A percentile compares a stretch with the other conserved stretches of the same genome.
These are phyloP conservation scores for Chesias legatella DNA, from an alignment of 2,888 invertebrate species.

Conservation along the genomic window DNA sequence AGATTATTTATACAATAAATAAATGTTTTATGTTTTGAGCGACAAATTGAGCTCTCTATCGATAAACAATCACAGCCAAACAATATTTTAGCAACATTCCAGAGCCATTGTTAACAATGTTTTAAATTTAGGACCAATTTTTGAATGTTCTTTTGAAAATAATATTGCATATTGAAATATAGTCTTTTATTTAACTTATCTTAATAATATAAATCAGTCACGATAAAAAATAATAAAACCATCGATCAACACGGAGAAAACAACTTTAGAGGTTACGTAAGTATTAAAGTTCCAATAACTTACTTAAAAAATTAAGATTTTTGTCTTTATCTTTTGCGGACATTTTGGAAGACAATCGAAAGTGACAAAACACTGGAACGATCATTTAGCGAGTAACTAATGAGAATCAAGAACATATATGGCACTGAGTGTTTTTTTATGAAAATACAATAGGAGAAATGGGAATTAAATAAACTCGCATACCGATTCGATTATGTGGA, in stretches of 20 bases:
- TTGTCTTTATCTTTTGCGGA: no score
- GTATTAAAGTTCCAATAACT: no score
- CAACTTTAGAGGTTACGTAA: constrained; percentile 49
- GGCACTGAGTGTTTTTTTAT: constrained; percentile 4
- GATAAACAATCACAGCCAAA: constrained; percentile 53
- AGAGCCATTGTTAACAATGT: constrained; percentile 80
- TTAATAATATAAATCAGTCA: constrained; percentile 31
- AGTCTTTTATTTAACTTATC: constrained; percentile 43
- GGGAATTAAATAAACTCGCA: no score
- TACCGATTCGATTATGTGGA: no score
- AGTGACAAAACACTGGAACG: no score
- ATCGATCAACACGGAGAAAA: constrained; percentile 45
- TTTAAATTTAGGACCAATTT: constrained; percentile 80
- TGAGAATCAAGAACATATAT: constrained; percentile 17
- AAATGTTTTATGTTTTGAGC: constrained; percentile 13
- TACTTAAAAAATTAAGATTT: no score
- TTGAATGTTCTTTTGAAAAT: constrained; percentile 80
- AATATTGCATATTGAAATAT: constrained; percentile 76
- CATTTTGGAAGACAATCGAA: no score
- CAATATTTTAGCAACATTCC: constrained; percentile 73
- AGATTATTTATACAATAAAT: constrained; percentile 14
- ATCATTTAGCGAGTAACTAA: no score
- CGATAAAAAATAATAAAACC: constrained; percentile 7
- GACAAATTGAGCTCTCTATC: constrained; percentile 64
- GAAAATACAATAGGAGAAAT: background rate